A percentile compares a stretch with the other conserved stretches of the same genome.
phyloP scores from a whole-genome alignment of 1,140 invertebrate genomes.

The Gryon sp. region DNA sequence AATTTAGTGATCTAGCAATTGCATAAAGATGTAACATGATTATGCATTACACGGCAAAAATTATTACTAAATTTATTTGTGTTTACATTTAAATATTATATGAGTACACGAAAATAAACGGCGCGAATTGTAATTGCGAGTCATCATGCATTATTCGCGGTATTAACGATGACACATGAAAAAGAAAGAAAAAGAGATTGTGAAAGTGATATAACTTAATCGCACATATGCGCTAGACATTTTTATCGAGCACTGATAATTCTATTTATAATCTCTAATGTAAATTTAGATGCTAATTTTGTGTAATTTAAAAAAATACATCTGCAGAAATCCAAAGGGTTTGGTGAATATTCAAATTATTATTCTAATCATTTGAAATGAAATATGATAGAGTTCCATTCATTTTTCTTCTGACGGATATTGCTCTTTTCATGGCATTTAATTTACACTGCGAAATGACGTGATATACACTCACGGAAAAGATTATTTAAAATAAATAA shows the following conservation, averaged over 20 bases:
- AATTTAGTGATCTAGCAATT: not conserved
- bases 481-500: no score
- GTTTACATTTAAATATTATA: no score
- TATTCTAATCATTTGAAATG: no score
- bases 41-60: conserved; percentile 18
- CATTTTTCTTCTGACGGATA: no score
- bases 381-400: conserved; percentile 10
- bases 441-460: no score
- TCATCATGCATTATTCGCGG: conserved; percentile 21
- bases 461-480: no score
- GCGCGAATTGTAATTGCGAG: conserved; percentile 5
- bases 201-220: conserved; percentile 42
- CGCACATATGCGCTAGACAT: conserved; percentile 27
- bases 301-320: no score
- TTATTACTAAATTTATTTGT: conserved; percentile 13
- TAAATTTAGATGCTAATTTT: conserved; percentile 33
- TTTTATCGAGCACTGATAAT: conserved; percentile 50
- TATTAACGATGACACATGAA: conserved; percentile 23
- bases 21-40: not conserved
- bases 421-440: no score
- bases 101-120: no score
- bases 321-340: not conserved
- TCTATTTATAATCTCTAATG: conserved; percentile 33
- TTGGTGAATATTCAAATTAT: conserved; percentile 1
- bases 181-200: conserved; percentile 41